Percentiles rank a stretch among this genome's conserved stretches.
Conservation (phyloP, 2,797 vertebrate genomes). For the Rhadinocentrus ornatus region DNA sequence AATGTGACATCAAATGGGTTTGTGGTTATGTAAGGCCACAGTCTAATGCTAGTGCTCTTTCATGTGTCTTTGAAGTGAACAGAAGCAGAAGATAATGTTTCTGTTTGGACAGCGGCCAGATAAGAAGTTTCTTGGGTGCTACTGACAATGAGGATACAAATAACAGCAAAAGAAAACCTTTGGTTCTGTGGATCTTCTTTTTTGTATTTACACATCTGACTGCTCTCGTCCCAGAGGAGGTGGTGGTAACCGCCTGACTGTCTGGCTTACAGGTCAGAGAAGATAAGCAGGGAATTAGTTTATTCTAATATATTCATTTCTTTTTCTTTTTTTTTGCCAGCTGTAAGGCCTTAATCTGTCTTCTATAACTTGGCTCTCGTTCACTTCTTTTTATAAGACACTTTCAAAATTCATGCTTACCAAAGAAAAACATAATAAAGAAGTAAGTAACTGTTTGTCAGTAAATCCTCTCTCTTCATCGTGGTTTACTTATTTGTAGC, state of each 20-base stretch:
- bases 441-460: slow-evolving; percentile 4
- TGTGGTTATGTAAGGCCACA: slow-evolving; percentile 41
- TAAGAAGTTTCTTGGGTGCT: slow-evolving; percentile 46
- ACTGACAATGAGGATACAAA: slow-evolving; percentile 23
- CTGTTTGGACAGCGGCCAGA: slow-evolving; percentile 52
- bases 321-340: slow-evolving; percentile 16
- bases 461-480: not conserved
- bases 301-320: slow-evolving; percentile 52
- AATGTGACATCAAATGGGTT: slow-evolving; percentile 62
- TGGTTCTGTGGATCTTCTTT: slow-evolving; percentile 10
- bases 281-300: slow-evolving; percentile 66
- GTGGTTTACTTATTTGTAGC: slow-evolving; percentile 3
- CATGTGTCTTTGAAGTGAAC: slow-evolving; percentile 65
- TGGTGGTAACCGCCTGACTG: slow-evolving; percentile 44
- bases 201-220: slow-evolving; percentile 42
- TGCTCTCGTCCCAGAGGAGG: slow-evolving; percentile 25
- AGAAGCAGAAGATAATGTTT: slow-evolving; percentile 58
- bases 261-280: slow-evolving; percentile 51
- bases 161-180: slow-evolving; percentile 18
- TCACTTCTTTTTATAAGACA: slow-evolving; percentile 28
- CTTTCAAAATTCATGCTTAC: slow-evolving; percentile 2
- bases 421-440: slow-evolving; percentile 9
- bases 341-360: slow-evolving; percentile 30
- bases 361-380: slow-evolving; percentile 26
- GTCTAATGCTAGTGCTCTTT: slow-evolving; percentile 48